phyloP scores from a whole-genome alignment of 2,888 invertebrate species.

The Lasioglossum marginatum region DNA sequence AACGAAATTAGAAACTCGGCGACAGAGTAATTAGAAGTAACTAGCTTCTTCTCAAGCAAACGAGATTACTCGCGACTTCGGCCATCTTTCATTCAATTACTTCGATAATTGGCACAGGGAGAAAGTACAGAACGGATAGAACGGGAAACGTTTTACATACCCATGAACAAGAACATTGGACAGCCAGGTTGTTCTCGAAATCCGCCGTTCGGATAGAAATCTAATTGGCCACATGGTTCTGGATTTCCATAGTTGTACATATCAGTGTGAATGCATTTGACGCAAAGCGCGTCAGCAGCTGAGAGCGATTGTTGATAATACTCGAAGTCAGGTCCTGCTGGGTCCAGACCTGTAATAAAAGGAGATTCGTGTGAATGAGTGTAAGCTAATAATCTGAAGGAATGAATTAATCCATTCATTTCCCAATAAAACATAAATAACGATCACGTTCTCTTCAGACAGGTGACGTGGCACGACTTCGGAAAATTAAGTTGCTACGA shows the following conservation, averaged over 20 bases:
- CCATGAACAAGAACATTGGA: not conserved
- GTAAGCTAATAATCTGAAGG: too few relatives aligned
- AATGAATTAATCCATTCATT: too few relatives aligned
- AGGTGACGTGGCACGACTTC: too few relatives aligned
- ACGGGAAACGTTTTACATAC: not conserved
- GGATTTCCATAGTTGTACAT: not conserved
- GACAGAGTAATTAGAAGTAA: too few relatives aligned
- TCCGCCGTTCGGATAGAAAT: not conserved
- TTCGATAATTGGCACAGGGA: not conserved
- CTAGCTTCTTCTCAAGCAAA: too few relatives aligned
- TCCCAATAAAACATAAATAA: too few relatives aligned
- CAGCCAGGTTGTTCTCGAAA: not conserved
- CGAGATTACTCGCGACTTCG: too few relatives aligned
- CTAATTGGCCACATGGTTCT: not conserved
- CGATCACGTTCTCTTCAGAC: too few relatives aligned
- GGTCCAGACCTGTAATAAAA: not conserved
- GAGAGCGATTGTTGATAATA: not conserved
- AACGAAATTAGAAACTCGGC: too few relatives aligned
- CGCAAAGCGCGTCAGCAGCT: not conserved
- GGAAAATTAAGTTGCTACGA: too few relatives aligned
- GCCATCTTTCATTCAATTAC: not conserved
- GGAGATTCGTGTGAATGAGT: not conserved
- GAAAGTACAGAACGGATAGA: not conserved
- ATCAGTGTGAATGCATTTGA: not conserved
- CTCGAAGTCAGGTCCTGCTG: not conserved